Conservation (phyloP, 2,113 vertebrate genomes). For the Theropithecus gelada region DNA sequence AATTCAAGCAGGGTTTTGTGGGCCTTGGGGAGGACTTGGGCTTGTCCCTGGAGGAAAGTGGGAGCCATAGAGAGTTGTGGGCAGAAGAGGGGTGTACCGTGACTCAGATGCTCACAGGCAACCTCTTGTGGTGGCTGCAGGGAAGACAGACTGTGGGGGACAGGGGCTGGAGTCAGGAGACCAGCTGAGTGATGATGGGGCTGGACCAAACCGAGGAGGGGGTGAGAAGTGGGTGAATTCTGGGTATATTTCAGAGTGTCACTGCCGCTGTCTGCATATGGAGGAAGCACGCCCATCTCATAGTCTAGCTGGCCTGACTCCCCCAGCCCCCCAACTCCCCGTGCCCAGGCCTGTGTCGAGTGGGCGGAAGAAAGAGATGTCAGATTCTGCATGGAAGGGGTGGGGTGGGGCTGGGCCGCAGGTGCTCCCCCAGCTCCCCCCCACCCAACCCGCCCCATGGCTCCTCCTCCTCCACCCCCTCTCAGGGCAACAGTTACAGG, state of each 20-base stretch:
- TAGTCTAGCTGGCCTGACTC: no score
- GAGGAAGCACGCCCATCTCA: not conserved
- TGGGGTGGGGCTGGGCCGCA: not conserved
- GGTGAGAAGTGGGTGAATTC: not conserved
- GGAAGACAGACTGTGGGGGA: not conserved
- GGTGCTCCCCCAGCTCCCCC: constrained; percentile 27
- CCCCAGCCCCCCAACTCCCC: not conserved
- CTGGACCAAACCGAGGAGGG: not conserved
- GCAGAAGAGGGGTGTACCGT: not conserved
- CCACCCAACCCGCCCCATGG: not conserved
- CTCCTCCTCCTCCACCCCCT: constrained; percentile 70
- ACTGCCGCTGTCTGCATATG: not conserved
- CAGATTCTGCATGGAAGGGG: not conserved
- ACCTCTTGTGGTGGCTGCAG: not conserved
- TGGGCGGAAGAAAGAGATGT: not conserved
- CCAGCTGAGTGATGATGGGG: not conserved
- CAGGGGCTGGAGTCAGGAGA: not conserved
- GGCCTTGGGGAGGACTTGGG: not conserved
- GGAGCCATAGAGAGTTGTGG: not conserved
- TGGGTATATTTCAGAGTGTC: not conserved
- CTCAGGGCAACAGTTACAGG: constrained; percentile 67
- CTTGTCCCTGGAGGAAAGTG: not conserved
- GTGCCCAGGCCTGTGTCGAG: not conserved
- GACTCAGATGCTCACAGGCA: not conserved
- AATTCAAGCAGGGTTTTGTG: not conserved